These are phyloP conservation scores for Drosophila lacicola DNA, from an alignment of 2,888 invertebrate species.

Conservation along the genomic window DNA sequence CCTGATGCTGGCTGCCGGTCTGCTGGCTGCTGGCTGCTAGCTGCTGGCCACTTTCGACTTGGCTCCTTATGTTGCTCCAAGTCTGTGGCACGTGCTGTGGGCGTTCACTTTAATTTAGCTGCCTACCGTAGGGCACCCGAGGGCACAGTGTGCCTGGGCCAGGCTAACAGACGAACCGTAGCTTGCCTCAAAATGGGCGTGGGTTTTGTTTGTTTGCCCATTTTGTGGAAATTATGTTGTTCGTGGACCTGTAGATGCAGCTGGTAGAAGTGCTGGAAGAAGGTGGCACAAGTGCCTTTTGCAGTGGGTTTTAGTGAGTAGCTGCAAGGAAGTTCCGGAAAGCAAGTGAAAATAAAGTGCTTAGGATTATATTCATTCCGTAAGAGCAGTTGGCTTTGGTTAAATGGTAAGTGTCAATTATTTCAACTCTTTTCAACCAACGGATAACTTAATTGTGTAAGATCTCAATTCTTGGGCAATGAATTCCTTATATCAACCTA, in stretches of 20 bases:
- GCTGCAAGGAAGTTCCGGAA: not conserved
- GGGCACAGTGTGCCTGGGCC: constrained; percentile 13
- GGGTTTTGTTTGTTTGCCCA: constrained; percentile 39
- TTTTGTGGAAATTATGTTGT: constrained; percentile 58
- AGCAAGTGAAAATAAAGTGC: no score
- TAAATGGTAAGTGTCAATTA: no score
- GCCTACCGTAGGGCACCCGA: constrained; percentile 49
- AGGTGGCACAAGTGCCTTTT: not conserved
- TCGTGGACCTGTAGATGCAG: constrained; percentile 10
- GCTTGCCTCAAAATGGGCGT: constrained; percentile 67
- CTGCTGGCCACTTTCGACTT: constrained; percentile 11
- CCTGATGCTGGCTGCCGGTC: constrained; percentile 14
- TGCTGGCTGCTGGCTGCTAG: constrained; percentile 20
- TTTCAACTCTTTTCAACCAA: no score
- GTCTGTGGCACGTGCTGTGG: constrained; percentile 69
- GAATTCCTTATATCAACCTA: no score
- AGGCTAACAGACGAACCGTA: constrained; percentile 13
- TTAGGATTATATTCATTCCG: no score
- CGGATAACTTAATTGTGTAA: no score
- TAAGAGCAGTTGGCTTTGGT: no score
- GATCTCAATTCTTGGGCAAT: no score
- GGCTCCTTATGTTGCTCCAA: constrained; percentile 32
- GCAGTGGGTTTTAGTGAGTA: not conserved
- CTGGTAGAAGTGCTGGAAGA: not conserved
- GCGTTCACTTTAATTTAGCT: constrained; percentile 72